A percentile compares a stretch with the other conserved stretches of the same genome.
phyloP scores from a whole-genome alignment of 2,113 vertebrate genomes.

The Mus spicilegus region DNA sequence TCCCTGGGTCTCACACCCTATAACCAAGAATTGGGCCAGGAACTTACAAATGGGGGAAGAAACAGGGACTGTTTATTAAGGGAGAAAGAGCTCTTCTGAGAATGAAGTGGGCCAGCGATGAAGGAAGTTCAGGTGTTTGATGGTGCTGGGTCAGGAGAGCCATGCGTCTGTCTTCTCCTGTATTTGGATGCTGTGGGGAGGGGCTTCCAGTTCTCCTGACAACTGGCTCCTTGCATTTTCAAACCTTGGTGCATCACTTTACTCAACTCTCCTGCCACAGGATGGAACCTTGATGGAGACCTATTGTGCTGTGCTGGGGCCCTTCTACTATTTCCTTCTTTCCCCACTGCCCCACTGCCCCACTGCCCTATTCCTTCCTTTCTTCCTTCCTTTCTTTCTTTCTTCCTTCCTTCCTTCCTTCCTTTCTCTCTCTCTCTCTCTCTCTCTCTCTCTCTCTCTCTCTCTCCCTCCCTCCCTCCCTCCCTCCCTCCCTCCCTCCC shows the following conservation, averaged over 20 bases:
- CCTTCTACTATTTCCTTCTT: background rate
- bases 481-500: too few species aligned
- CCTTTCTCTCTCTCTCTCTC: too few species aligned
- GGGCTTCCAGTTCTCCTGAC: background rate
- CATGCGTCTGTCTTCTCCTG: too few species aligned
- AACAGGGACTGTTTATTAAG: background rate
- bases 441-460: too few species aligned
- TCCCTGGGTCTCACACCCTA: background rate
- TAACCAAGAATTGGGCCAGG: background rate
- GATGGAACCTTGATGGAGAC: background rate
- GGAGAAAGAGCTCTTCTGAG: background rate
- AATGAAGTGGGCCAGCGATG: background rate
- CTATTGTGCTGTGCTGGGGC: background rate
- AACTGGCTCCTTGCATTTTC: background rate
- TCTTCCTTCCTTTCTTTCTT: too few species aligned
- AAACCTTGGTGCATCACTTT: background rate
- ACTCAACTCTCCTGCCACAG: background rate
- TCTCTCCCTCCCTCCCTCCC: background rate
- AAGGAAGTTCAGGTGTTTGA: background rate
- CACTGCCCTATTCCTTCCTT: background rate
- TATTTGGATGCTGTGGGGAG: background rate
- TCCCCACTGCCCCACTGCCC: fast-evolving
- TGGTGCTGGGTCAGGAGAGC: background rate
- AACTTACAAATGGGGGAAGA: background rate
- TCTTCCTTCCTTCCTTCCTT: background rate